Conservation (phyloP, 2,113 vertebrate genomes). For the Microcebus lehilahytsara region DNA sequence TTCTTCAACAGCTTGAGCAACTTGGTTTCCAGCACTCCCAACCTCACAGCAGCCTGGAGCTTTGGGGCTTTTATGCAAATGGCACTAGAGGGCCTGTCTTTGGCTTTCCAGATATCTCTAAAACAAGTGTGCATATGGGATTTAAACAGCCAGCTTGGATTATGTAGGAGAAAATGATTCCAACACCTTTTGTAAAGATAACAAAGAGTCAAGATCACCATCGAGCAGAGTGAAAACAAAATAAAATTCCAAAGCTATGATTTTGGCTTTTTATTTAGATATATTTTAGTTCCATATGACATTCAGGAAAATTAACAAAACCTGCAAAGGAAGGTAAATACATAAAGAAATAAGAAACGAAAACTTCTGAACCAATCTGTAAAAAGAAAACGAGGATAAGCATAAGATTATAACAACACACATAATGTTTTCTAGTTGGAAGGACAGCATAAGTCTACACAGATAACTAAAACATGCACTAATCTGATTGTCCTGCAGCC, state of each 20-base stretch:
- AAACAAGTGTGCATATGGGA: neutral
- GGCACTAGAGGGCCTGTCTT: neutral
- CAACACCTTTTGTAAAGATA: neutral
- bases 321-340: neutral
- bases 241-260: neutral
- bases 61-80: neutral
- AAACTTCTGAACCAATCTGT: neutral
- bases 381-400: neutral
- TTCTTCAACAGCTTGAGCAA: neutral
- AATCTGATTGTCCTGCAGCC: neutral
- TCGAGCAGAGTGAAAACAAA: neutral
- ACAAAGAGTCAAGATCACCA: neutral
- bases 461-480: neutral
- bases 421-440: neutral
- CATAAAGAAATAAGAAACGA: neutral
- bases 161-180: neutral
- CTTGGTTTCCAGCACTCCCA: neutral
- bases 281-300: neutral
- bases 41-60: neutral
- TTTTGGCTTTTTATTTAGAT: conserved; percentile 28
- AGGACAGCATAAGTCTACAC: neutral
- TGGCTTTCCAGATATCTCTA: neutral
- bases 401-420: neutral
- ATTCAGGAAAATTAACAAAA: neutral
- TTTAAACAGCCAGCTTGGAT: neutral